A percentile compares a stretch with the other conserved stretches of the same genome.
Evolutionary conservation across 2,888 invertebrate genomes (phyloP).

Genomic region (Tachina fera): DNA sequence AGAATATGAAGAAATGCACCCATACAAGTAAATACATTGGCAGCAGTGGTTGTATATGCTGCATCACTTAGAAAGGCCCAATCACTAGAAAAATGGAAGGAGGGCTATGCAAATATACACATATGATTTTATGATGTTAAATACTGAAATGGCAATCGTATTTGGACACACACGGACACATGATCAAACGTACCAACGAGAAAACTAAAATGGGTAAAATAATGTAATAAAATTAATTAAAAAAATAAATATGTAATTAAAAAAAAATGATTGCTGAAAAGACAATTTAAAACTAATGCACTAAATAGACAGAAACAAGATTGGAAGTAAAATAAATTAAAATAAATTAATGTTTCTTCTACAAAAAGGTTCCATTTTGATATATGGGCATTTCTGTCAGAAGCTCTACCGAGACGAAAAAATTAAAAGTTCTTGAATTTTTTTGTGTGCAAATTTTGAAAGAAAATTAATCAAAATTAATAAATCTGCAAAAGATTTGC

Average conservation of each 20-base stretch:
- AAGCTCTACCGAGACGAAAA: no score
- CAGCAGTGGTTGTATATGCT: background rate
- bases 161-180: background rate
- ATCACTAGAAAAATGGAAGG: conserved; percentile 10
- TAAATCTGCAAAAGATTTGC: no score
- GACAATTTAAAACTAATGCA: no score
- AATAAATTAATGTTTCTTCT: no score
- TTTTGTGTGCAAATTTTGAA: no score
- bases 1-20: background rate
- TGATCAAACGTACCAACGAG: no score
- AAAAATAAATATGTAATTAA: conserved; percentile 31
- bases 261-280: background rate
- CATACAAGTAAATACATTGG: background rate
- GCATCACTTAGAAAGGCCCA: conserved; percentile 19
- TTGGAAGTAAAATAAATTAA: no score
- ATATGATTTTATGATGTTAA: conserved; percentile 45
- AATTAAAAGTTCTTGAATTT: no score
- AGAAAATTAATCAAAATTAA: no score
- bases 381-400: no score
- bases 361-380: no score
- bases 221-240: conserved; percentile 62
- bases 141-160: conserved; percentile 43
- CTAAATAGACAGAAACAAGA: no score
- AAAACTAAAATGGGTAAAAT: background rate
- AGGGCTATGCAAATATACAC: conserved; percentile 51